Conservation (phyloP, 1,140 invertebrate genomes). For the Dysdera silvatica region DNA sequence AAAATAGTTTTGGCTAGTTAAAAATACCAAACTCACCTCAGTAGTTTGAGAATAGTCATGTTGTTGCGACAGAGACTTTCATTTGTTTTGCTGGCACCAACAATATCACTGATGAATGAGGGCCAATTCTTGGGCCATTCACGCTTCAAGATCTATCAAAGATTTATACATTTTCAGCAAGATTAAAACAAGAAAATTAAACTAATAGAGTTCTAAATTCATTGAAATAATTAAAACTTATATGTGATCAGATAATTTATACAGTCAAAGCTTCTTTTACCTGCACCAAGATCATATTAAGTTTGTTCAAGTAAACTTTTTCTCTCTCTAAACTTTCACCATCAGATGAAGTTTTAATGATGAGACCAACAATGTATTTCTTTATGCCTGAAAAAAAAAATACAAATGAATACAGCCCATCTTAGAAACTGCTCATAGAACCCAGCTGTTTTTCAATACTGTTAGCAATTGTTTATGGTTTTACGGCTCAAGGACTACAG, state of each 20-base stretch:
- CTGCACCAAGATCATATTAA: conserved; percentile 97
- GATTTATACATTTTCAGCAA: conserved; percentile 23
- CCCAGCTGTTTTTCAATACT: no score
- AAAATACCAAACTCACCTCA: conserved; percentile 51
- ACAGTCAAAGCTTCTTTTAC: conserved; percentile 44
- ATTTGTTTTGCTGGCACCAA: conserved; percentile 96
- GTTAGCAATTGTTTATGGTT: no score
- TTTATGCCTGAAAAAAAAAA: conserved; percentile 62
- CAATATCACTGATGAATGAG: conserved; percentile 96
- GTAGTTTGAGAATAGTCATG: conserved; percentile 93
- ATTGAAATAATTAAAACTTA: neutral
- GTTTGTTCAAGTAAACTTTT: conserved; percentile 94
- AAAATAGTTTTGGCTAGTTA: no score
- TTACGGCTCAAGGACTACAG: no score
- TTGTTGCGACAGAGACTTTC: conserved; percentile 99
- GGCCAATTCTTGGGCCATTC: conserved; percentile 99
- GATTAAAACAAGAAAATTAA: neutral
- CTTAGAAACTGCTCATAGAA: no score
- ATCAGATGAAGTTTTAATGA: conserved; percentile 96
- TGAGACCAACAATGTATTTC: conserved; percentile 96
- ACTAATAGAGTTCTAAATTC: conserved; percentile 4
- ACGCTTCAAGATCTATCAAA: conserved; percentile 82
- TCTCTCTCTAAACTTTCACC: conserved; percentile 78
- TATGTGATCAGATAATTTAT: no score
- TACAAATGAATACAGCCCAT: neutral